Evolutionary conservation across 37 sponge, comb jelly and placozoan species (phyloP), one percentile per base, ranked within the genome.

Genomic region (Haliclona indistincta): DNA sequence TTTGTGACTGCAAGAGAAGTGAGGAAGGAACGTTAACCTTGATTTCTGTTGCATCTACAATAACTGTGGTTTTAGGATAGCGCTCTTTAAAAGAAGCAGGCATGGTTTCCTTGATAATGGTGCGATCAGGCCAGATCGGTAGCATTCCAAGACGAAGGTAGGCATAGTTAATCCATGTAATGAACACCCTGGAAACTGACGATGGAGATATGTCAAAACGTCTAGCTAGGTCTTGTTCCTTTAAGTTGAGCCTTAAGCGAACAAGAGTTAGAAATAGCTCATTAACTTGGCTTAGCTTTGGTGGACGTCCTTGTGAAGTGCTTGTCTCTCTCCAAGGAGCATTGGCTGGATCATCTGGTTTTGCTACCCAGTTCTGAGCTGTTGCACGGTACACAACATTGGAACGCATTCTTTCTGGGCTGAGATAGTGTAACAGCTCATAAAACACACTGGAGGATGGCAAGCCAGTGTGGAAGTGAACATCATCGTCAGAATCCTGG

Each of bases 121-220:
- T 71, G 40, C 20, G 30, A 22, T 63, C 43, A 4, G 84, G 71
- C 77, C 84, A 84, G 10, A n/a, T 61, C 32, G 67, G 74, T 1
- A 81, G 64, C 35, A 41, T 64, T 61, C 26, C 49, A 23, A 43
- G 44, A 6, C 52, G 40, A n/a, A 22, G 22, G 20, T 45, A 43
- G 49, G 39, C 29, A 44, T 22, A 45, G n/a, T 58, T 26, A 20
- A 58, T 58, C 60, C 60, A 58, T n/a, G 11, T 58, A 25, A 25
- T 6, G n/a, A 58, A 58, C 6, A 58, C n/a, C 6, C 22, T 25
- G 7, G 26, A 11, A 6, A n/a, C 60, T 58, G 60, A 25, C 7
- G 26, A 6, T 58, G 25, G 6, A 25, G 60, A 58, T 7, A 58
- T 26, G 11, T 20, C 22, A n/a, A 58, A 58, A 7, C 60, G 13